Evolutionary conservation across 2,888 invertebrate species (phyloP).

Genomic region (Holacanthella duospinosa): DNA sequence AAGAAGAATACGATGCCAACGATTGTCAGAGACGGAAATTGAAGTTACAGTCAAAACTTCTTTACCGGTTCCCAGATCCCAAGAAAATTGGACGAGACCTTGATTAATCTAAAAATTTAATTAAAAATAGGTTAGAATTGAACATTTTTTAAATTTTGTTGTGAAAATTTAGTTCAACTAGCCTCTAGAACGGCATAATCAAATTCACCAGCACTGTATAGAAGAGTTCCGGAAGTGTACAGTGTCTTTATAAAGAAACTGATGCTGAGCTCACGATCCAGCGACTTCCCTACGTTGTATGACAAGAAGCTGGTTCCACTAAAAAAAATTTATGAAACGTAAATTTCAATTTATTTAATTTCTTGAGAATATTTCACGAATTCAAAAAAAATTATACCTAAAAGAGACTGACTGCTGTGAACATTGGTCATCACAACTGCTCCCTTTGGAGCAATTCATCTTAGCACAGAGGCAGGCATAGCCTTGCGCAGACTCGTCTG

Average conservation of each 20-base stretch:
- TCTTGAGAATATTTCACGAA: too few relatives aligned
- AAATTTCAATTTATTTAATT: background rate
- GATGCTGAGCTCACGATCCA: constrained; percentile 69
- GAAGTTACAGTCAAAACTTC: constrained; percentile 67
- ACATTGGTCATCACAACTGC: constrained; percentile 45
- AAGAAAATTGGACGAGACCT: constrained; percentile 77
- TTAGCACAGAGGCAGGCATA: constrained; percentile 63
- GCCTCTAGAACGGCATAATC: constrained; percentile 84
- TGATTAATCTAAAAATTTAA: constrained; percentile 53
- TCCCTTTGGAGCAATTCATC: constrained; percentile 59
- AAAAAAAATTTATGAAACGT: too few relatives aligned
- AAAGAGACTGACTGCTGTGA: constrained; percentile 37
- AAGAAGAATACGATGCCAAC: constrained; percentile 59
- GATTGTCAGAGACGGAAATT: constrained; percentile 68
- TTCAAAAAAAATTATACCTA: constrained; percentile 23
- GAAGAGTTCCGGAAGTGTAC: constrained; percentile 69
- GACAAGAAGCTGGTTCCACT: constrained; percentile 37
- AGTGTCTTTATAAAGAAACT: constrained; percentile 71
- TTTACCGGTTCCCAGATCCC: constrained; percentile 85
- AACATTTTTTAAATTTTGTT: too few relatives aligned
- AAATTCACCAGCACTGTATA: constrained; percentile 73
- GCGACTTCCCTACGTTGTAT: constrained; percentile 34
- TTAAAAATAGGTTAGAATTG: too few relatives aligned
- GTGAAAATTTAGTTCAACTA: too few relatives aligned
- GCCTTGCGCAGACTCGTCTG: constrained; percentile 56